Evolutionary conservation across 2,888 invertebrate genomes (phyloP).

Genomic region (Heteropelma amictum): DNA sequence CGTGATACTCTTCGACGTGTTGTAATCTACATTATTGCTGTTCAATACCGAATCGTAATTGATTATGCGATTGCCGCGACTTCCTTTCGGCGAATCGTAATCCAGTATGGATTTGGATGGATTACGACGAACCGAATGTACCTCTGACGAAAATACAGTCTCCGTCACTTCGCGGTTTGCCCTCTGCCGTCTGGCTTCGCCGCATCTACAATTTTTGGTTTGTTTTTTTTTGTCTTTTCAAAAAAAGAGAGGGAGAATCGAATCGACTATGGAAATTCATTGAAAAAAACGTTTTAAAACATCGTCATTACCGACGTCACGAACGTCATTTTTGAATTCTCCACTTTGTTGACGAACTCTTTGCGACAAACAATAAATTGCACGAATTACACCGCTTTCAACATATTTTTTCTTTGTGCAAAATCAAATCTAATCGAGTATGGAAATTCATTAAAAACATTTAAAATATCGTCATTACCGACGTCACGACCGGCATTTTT

Average conservation of each 20-base stretch:
- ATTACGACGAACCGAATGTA: slow-evolving; percentile 81
- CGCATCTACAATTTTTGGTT: slow-evolving; percentile 74
- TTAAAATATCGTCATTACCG: no score
- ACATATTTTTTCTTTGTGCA: no score
- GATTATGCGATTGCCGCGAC: slow-evolving; percentile 70
- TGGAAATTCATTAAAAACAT: no score
- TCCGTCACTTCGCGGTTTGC: slow-evolving; percentile 81
- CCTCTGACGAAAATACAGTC: slow-evolving; percentile 82
- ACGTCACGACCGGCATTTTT: no score
- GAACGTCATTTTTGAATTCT: no score
- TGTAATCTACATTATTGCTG: slow-evolving; percentile 77
- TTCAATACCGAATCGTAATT: slow-evolving; percentile 76
- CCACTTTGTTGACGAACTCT: no score
- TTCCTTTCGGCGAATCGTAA: slow-evolving; percentile 73
- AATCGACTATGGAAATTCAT: neutral
- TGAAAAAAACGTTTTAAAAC: neutral
- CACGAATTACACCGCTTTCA: no score
- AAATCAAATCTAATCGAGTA: no score
- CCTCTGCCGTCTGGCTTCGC: slow-evolving; percentile 77
- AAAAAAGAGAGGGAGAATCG: neutral
- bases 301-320: no score
- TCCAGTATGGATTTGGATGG: slow-evolving; percentile 74
- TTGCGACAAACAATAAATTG: no score
- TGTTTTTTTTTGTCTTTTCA: no score
- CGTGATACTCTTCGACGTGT: slow-evolving; percentile 73